Base-by-base conservation (phyloP, 1,140 invertebrate species). In the Bombus confusus region DNA sequence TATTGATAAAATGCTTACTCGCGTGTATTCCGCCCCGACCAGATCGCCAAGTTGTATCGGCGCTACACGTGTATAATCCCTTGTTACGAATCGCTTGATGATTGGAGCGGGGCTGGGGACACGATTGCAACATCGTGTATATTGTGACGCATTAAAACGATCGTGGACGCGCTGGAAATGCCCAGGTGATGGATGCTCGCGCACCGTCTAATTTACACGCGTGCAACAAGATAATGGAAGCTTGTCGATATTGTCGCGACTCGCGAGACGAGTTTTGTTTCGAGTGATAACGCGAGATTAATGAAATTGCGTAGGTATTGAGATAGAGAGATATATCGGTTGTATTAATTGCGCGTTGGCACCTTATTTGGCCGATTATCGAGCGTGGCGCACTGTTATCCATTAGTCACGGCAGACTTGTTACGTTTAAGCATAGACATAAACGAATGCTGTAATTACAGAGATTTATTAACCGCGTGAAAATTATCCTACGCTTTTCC, bases 1-100 rank as follows among this genome's bases (percentile, higher is more conserved):
- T 80, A 62, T 66, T 74, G 78, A 85, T 85, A 85, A 80, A 77
- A 80, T 71, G 78, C 76, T 52, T 37, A n/a, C 34, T 41, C 28
- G 69, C 77, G 43, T 39, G 39, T 41, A 68, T 69, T 10, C 28
- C 12, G 10, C 4, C 6, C 18, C 12, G 31, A 39, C 22, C 41
- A 52, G 57, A 62, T 62, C 52, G 12, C 31, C 72, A 71, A 72
- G 64, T 71, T 68, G 68, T 79, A 47, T 28, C 66, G 9, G 10
- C 62, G 43, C 9, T 34, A 81, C 69, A 47, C 41, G 34, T 68
- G 47, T 74, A 43, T 37, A 31, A 52, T 9, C 2, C 41, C 25
- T 12, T 37, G 77, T 77, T 64, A 77, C 75, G 15, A 25, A 31
- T 77, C 43, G 43, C 22, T 12, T 71, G 31, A 52, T 52, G 47